Evolutionary conservation across 2,797 vertebrate species (phyloP).

Genomic region (Anguilla marmorata): DNA sequence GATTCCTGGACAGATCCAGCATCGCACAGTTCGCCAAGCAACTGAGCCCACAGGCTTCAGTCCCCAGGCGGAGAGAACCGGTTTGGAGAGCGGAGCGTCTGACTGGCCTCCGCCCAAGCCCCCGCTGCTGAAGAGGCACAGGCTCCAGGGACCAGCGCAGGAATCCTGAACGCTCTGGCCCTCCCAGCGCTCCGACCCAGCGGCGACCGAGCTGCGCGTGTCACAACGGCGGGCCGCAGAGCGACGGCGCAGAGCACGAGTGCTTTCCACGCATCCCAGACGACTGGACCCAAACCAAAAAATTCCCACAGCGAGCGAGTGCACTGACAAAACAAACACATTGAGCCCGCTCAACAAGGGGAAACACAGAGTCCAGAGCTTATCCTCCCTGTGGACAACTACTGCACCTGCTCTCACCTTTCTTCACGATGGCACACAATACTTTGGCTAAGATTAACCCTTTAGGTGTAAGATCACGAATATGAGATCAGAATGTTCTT

Average conservation of each 20-base stretch:
- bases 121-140: background rate
- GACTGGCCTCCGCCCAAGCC: background rate
- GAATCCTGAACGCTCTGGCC: background rate
- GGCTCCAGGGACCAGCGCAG: background rate
- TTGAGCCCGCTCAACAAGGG: slow-evolving; percentile 22
- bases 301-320: background rate
- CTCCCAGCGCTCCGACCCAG: background rate
- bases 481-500: too few species aligned
- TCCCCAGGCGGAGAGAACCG: background rate
- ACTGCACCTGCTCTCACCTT: background rate
- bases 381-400: background rate
- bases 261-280: background rate
- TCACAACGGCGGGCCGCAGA: background rate
- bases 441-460: background rate
- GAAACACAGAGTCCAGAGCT: background rate
- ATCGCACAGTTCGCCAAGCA: background rate
- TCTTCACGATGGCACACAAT: background rate
- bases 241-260: too few species aligned
- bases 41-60: background rate
- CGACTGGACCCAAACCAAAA: slow-evolving; percentile 3
- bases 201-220: background rate
- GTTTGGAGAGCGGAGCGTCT: background rate
- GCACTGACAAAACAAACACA: slow-evolving; percentile 36
- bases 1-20: background rate
- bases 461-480: too few species aligned